Evolutionary conservation across 53 echinoderm and acorn worm genomes (phyloP).

Genomic region (Stichopus horrens): DNA sequence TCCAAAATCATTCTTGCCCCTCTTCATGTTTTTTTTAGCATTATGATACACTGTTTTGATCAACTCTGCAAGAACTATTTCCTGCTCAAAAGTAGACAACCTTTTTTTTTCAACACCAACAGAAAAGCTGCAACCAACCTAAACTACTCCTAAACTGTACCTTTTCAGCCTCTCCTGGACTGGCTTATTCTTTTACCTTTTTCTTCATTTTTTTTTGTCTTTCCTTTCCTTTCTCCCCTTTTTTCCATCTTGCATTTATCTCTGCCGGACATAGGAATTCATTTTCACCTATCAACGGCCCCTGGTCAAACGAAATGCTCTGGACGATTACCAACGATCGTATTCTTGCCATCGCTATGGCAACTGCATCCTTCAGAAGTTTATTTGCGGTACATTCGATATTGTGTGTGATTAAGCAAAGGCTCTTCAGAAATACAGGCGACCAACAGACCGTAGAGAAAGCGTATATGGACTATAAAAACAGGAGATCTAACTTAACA

Average conservation of each 20-base stretch:
- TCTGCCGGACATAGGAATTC: slow-evolving; percentile 26
- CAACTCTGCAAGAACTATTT: no score
- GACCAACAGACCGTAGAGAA: slow-evolving; percentile 13
- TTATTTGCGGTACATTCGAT: slow-evolving; percentile 41
- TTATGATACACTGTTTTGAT: no score
- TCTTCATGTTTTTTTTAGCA: no score
- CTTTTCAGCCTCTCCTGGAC: neutral
- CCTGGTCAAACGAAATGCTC: slow-evolving; percentile 39
- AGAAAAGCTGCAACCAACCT: no score
- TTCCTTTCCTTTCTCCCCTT: neutral
- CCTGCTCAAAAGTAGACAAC: no score
- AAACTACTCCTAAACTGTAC: no score
- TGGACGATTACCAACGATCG: slow-evolving; percentile 35
- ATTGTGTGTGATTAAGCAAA: slow-evolving; percentile 46
- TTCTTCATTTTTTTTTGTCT: neutral
- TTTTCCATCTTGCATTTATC: no score
- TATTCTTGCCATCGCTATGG: slow-evolving; percentile 20
- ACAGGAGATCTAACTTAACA: neutral
- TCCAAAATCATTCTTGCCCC: no score
- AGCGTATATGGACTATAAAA: neutral
- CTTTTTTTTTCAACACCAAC: no score
- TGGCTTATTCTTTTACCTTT: neutral
- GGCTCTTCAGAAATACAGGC: slow-evolving; percentile 3
- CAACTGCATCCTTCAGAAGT: slow-evolving; percentile 40
- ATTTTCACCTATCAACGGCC: slow-evolving; percentile 34